A percentile compares a stretch with the other conserved stretches of the same genome.
Evolutionary conservation across 2,888 invertebrate species (phyloP).

Genomic region (Metacarcinus magister): DNA sequence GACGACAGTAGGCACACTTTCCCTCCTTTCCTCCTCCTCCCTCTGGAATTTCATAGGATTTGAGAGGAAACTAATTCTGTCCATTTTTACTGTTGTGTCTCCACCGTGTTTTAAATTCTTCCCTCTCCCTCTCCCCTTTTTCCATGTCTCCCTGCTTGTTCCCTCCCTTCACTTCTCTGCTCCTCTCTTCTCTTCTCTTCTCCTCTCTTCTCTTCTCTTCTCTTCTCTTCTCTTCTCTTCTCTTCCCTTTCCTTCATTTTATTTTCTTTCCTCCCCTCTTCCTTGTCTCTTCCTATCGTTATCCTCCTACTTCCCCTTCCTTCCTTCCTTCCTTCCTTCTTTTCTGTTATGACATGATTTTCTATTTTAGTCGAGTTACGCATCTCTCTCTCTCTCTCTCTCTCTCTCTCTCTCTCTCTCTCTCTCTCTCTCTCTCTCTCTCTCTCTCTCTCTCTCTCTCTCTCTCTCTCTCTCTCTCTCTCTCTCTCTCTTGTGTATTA

Average conservation of each 20-base stretch:
- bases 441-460: too few species aligned
- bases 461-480: not conserved
- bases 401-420: too few species aligned
- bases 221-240: not conserved
- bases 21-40: not conserved
- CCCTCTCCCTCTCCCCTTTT: constrained; percentile 7
- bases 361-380: too few species aligned
- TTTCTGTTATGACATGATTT: too few species aligned
- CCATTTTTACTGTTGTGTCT: not conserved
- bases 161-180: not conserved
- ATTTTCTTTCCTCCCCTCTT: not conserved
- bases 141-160: too few species aligned
- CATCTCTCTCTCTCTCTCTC: too few species aligned
- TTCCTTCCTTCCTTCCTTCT: too few species aligned
- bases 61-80: not conserved
- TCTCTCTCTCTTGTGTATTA: not conserved
- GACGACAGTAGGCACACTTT: not conserved
- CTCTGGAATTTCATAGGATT: not conserved
- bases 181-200: not conserved
- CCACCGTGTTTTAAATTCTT: not conserved
- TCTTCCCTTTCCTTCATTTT: too few species aligned
- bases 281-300: not conserved
- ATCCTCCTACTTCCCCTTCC: too few species aligned
- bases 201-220: not conserved
- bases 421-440: too few species aligned